phyloP scores from a whole-genome alignment of 2,888 invertebrate species.

The Synanthedon andrenaeformis region DNA sequence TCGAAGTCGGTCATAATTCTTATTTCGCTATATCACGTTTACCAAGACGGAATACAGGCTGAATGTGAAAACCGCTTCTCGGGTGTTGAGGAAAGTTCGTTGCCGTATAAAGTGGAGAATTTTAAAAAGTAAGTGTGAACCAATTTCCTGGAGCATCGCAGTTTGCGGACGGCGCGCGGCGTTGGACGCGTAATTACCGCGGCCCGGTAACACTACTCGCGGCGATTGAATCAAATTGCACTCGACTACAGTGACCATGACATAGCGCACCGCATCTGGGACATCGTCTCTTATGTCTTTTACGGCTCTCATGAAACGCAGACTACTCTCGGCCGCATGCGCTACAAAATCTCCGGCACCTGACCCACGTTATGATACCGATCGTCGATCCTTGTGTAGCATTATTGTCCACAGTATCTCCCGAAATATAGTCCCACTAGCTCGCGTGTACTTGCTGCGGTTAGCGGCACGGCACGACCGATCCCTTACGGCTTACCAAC shows the following conservation, averaged over 20 bases:
- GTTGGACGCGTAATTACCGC: conserved; percentile 7
- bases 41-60: not conserved
- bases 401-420: too few species aligned
- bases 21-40: not conserved
- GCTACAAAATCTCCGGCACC: too few species aligned
- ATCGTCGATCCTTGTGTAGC: too few species aligned
- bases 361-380: too few species aligned
- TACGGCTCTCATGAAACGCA: too few species aligned
- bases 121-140: not conserved
- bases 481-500: not conserved
- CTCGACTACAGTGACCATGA: conserved; percentile 4
- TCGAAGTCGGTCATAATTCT: conserved; percentile 10
- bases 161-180: conserved; percentile 3
- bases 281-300: not conserved
- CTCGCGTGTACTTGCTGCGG: not conserved
- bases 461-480: not conserved
- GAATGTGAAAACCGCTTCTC: not conserved
- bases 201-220: conserved; percentile 1
- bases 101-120: not conserved
- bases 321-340: too few species aligned
- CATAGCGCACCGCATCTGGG: not conserved
- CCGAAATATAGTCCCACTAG: not conserved
- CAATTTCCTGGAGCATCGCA: conserved; percentile 2
- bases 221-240: conserved; percentile 14
- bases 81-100: not conserved